A percentile compares a stretch with the other conserved stretches of the same genome.
Evolutionary conservation across 2,113 vertebrate genomes (phyloP).

Genomic region (Leptocoma aspasia): DNA sequence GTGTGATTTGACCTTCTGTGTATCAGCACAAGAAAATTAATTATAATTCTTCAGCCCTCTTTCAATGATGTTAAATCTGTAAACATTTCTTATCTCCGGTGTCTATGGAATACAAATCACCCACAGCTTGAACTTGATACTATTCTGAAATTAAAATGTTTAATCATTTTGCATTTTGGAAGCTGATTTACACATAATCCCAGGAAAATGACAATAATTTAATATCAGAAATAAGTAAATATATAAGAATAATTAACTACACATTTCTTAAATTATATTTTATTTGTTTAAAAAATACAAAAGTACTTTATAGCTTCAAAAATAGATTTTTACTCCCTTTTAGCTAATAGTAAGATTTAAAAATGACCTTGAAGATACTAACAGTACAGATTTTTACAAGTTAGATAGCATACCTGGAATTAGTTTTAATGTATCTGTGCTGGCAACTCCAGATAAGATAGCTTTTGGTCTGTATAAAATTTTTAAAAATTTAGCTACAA

Average conservation of each 20-base stretch:
- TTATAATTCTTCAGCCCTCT: not conserved
- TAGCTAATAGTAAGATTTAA: not conserved
- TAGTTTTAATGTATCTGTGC: not conserved
- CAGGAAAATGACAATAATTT: not conserved
- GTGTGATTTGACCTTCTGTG: not conserved
- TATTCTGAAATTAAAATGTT: not conserved
- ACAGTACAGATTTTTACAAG: not conserved
- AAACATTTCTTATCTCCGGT: not conserved
- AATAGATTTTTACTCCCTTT: not conserved
- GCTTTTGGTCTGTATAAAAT: not conserved
- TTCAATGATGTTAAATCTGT: not conserved
- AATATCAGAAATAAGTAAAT: not conserved
- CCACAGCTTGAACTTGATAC: not conserved
- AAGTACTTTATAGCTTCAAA: not conserved
- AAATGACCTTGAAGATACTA: not conserved
- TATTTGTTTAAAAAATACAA: slow-evolving; percentile 15
- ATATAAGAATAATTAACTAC: not conserved
- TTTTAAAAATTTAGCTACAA: not conserved
- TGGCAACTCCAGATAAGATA: not conserved
- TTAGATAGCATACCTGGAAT: not conserved
- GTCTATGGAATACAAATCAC: not conserved
- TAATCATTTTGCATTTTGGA: not conserved
- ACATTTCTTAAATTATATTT: not conserved
- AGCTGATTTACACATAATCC: not conserved
- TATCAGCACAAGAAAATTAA: not conserved